phyloP scores from a whole-genome alignment of 2,113 vertebrate species.

The Lichenostomus cassidix region DNA sequence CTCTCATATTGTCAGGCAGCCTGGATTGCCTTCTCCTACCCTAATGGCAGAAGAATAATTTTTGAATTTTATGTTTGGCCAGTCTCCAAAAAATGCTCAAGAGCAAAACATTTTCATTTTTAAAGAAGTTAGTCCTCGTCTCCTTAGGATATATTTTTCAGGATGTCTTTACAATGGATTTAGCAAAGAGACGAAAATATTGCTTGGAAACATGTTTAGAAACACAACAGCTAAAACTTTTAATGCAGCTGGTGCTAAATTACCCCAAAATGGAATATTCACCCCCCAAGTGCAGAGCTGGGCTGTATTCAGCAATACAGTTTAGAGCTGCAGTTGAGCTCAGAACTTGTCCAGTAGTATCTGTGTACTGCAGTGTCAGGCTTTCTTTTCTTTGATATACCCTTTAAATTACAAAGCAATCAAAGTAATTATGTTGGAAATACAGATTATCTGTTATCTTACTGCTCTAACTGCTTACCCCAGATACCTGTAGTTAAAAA shows the following conservation, averaged over 20 bases:
- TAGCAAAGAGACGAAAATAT: not conserved
- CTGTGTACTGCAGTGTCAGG: not conserved
- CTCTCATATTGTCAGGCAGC: not conserved
- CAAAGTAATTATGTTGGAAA: slow-evolving; percentile 5
- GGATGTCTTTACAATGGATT: not conserved
- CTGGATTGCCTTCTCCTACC: not conserved
- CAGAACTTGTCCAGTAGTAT: not conserved
- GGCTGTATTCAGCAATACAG: not conserved
- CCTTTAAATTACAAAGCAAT: slow-evolving; percentile 24
- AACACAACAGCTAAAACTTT: not conserved
- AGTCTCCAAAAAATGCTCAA: not conserved
- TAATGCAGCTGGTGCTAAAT: not conserved
- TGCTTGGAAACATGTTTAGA: not conserved
- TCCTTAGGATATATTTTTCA: not conserved
- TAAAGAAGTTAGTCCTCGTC: not conserved
- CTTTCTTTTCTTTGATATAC: slow-evolving; percentile 22
- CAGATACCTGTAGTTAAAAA: not conserved
- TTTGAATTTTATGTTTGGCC: not conserved
- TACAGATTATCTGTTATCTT: not conserved
- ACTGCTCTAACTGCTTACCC: not conserved
- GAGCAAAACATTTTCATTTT: not conserved
- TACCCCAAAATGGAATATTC: not conserved
- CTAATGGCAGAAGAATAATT: not conserved
- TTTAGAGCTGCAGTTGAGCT: not conserved
- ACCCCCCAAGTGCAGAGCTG: not conserved